phyloP scores from a whole-genome alignment of 2,113 vertebrate species.

The Cyphomyrus discorhynchus region DNA sequence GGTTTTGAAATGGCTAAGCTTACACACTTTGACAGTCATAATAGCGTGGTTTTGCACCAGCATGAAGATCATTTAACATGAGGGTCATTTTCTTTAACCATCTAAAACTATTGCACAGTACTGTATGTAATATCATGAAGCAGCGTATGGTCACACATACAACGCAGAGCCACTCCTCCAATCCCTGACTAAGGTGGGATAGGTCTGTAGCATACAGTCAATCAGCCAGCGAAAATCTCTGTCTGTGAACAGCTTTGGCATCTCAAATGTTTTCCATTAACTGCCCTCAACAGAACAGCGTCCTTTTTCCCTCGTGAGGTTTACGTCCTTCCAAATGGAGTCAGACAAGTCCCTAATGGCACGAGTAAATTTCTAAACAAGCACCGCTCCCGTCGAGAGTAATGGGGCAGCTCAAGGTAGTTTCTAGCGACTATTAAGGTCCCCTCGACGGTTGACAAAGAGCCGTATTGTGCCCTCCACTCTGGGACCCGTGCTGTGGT shows the following conservation, averaged over 20 bases:
- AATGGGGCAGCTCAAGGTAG: slow-evolving; percentile 39
- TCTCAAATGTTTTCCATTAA: slow-evolving; percentile 47
- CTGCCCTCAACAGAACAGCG: slow-evolving; percentile 29
- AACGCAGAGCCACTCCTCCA: not conserved
- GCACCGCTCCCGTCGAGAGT: slow-evolving; percentile 37
- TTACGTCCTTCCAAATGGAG: slow-evolving; percentile 43
- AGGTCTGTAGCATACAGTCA: slow-evolving; percentile 33
- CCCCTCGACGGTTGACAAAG: slow-evolving; percentile 39
- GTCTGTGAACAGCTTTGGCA: slow-evolving; percentile 24
- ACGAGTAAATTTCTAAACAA: slow-evolving; percentile 48
- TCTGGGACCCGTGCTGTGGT: slow-evolving; percentile 23
- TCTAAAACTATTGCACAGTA: not conserved
- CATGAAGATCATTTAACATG: not conserved
- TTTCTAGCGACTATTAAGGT: slow-evolving; percentile 42
- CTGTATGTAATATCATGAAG: slow-evolving; percentile 16
- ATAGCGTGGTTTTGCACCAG: not conserved
- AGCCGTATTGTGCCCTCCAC: slow-evolving; percentile 23
- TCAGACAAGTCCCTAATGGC: slow-evolving; percentile 42
- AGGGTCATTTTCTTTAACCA: not conserved
- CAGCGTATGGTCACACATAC: not conserved
- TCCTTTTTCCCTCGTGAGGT: slow-evolving; percentile 18
- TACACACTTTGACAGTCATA: not conserved
- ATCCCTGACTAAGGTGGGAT: not conserved
- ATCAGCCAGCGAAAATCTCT: slow-evolving; percentile 36
- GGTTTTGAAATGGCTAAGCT: not conserved